Evolutionary conservation across 2,888 invertebrate species (phyloP), one percentile per base, ranked within the genome.

Genomic region (Leptopterna dolabrata): DNA sequence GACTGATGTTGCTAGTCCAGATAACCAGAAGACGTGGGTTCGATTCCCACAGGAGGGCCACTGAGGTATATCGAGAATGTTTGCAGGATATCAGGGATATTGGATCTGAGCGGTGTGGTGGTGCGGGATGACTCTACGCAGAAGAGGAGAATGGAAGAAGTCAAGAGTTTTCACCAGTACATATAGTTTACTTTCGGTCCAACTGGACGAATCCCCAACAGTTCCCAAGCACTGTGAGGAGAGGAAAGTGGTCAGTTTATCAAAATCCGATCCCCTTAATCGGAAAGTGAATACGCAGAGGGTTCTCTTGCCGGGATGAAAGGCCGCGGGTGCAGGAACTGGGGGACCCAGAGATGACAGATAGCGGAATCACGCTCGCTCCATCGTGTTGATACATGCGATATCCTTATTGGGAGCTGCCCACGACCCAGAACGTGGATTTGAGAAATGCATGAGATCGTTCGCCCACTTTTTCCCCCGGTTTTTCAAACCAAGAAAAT

Each of bases 281-380:
- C 30, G 36, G 78, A 45, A 78, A 78, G 78, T 78, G 78, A 78
- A 78, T 78, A 78, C 78, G 78, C 78, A 43, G 9, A 76, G 27
- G 76, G 45, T 43, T 19, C 13, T 45, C 41, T 24, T 45, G 9
- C 41, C 6, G 30, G 36, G 36, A 73, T n/a, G 73, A 73, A 19
- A 24, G 41, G 27, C 24, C n/a, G 70, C 83, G 43, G 83, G 83
- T 83, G 83, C 70, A 63, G 83, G 83, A 70, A 81, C 81, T 81
- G 55, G 81, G 81, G 81, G 83, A 41, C 63, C 71, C 63, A 24
- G 83, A 83, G 83, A 83, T 83, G 83, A 83, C 83, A 83, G 83
- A 83, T 83, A 83, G 83, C 83, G 83, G 83, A 83, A 83, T 83
- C 83, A 83, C 83, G 83, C 83, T 83, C 83, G 83, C 83, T 71